Conservation (phyloP, 2,888 invertebrate species). For the Sarcophaga rosellei region DNA sequence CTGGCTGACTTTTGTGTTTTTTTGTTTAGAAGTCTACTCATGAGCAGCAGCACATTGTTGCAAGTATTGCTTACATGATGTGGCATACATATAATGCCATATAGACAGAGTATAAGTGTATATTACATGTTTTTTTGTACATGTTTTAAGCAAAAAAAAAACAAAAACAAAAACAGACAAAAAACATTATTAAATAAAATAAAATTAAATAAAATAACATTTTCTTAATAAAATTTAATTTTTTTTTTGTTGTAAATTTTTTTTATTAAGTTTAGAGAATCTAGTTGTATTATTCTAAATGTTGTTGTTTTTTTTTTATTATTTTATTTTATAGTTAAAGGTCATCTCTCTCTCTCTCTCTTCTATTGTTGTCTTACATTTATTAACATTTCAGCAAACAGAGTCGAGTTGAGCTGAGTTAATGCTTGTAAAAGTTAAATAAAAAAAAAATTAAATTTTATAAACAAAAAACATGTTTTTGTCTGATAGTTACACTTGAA, state of each 20-base stretch:
- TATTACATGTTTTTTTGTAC: constrained; percentile 26
- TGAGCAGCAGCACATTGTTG: neutral
- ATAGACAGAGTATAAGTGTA: neutral
- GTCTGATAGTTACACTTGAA: constrained; percentile 42
- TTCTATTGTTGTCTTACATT: constrained; percentile 42
- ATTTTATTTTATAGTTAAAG: constrained; percentile 51
- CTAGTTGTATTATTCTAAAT: constrained; percentile 16
- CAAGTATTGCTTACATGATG: neutral
- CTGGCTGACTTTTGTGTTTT: neutral
- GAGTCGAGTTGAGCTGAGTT: too few relatives aligned
- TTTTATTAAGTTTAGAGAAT: neutral
- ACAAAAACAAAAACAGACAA: neutral
- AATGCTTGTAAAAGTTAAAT: neutral
- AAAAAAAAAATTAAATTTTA: neutral
- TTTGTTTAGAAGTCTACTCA: constrained; percentile 8
- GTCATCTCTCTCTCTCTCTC: constrained; percentile 44
- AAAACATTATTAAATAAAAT: constrained; percentile 43
- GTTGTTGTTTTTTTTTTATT: constrained; percentile 25
- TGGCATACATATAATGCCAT: neutral
- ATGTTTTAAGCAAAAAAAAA: neutral
- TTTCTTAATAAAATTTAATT: constrained; percentile 36
- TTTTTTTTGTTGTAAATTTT: neutral
- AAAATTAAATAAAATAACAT: constrained; percentile 6
- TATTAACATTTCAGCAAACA: constrained; percentile 28
- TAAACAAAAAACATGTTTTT: constrained; percentile 11